A percentile compares a stretch with the other conserved stretches of the same genome.
Conservation (phyloP, 2,113 vertebrate species). For the Alethe castanea region DNA sequence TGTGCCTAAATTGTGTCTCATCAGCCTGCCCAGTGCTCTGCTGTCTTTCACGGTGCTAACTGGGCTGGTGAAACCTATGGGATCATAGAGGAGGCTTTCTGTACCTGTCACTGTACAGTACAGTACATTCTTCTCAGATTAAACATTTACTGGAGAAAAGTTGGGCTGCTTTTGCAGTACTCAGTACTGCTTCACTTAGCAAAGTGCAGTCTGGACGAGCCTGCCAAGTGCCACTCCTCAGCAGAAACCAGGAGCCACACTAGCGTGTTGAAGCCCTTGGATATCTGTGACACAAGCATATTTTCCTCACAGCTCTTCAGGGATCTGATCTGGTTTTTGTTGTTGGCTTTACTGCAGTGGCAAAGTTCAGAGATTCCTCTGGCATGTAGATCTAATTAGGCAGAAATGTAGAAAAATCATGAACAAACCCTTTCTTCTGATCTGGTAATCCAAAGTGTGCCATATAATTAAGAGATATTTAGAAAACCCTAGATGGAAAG, state of each 20-base stretch:
- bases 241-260: not conserved
- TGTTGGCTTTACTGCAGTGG: not conserved
- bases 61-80: not conserved
- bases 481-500: not conserved
- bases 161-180: not conserved
- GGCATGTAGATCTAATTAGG: not conserved
- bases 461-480: not conserved
- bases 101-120: not conserved
- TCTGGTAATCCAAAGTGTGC: not conserved
- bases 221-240: not conserved
- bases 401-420: not conserved
- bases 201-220: not conserved
- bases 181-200: not conserved
- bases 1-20: not conserved
- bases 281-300: rapidly evolving
- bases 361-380: not conserved
- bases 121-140: not conserved
- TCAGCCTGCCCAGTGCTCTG: not conserved
- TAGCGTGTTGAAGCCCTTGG: rapidly evolving
- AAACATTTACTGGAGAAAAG: not conserved
- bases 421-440: not conserved
- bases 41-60: not conserved
- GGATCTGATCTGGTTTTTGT: not conserved
- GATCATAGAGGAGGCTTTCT: not conserved
- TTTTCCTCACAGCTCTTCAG: not conserved